phyloP scores from a whole-genome alignment of 2,113 vertebrate genomes.

The Quiscalus mexicanus region DNA sequence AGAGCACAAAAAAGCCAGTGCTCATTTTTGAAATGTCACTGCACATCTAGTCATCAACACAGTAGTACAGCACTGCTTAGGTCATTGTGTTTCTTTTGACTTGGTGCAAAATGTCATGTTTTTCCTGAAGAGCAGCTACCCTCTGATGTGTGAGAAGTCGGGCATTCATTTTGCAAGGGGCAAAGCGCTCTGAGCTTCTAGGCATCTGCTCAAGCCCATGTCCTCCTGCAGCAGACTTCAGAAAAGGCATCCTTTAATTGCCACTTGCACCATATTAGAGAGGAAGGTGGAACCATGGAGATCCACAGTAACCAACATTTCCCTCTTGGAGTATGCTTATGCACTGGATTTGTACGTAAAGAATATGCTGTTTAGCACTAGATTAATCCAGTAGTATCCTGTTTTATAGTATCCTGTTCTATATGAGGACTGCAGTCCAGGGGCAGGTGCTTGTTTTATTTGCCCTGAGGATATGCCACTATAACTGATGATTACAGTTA shows the following conservation, averaged over 20 bases:
- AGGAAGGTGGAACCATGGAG: background rate
- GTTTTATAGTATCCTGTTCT: background rate
- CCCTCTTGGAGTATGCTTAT: background rate
- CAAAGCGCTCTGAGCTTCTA: background rate
- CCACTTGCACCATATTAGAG: background rate
- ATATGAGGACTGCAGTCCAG: background rate
- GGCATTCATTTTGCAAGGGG: background rate
- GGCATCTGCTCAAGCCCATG: background rate
- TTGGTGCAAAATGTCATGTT: background rate
- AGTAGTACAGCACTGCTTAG: background rate
- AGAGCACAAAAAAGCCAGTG: constrained; percentile 12
- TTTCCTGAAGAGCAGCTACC: background rate
- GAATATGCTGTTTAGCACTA: background rate
- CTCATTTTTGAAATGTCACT: constrained; percentile 42
- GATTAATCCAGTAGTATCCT: background rate
- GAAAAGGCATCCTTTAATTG: background rate
- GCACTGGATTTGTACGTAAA: background rate
- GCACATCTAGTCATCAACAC: background rate
- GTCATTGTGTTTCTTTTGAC: background rate
- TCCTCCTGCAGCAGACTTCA: background rate
- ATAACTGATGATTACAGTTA: background rate
- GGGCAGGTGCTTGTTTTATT: background rate
- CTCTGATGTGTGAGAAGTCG: background rate
- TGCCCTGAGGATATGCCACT: background rate
- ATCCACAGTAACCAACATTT: background rate